These are phyloP conservation scores for Tenebrosternarchus preto DNA, from an alignment of 2,113 vertebrate species.

Conservation along the genomic window DNA sequence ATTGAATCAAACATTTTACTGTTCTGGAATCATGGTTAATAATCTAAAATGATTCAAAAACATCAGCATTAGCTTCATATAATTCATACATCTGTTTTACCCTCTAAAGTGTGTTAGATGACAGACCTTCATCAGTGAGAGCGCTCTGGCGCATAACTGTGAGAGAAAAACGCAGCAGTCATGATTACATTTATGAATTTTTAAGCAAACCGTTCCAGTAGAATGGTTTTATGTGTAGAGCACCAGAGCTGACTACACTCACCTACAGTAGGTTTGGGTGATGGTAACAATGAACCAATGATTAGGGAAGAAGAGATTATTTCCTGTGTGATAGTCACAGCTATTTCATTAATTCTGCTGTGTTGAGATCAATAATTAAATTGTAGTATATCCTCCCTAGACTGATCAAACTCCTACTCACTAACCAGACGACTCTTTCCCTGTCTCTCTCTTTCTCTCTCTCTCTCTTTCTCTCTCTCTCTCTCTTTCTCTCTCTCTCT, in stretches of 20 bases:
- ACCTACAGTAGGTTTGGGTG: background rate
- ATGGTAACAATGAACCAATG: background rate
- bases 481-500: no score
- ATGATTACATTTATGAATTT: background rate
- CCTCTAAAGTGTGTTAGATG: background rate
- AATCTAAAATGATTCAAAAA: background rate
- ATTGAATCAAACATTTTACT: background rate
- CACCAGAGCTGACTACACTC: background rate
- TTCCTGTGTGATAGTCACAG: background rate
- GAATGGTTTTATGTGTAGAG: background rate
- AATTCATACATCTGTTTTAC: background rate
- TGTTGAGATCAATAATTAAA: conserved; percentile 9
- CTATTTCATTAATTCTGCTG: background rate
- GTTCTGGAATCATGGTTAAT: background rate
- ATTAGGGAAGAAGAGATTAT: background rate
- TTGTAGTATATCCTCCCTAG: background rate
- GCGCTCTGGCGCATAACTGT: background rate
- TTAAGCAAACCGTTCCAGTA: background rate
- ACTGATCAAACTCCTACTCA: conserved; percentile 33
- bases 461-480: no score
- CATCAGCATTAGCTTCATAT: background rate
- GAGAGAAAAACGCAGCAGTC: background rate
- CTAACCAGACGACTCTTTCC: background rate
- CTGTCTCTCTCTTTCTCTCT: conserved; percentile 5
- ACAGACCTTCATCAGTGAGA: background rate